Evolutionary conservation across 1,140 invertebrate genomes (phyloP).

Genomic region (Andricus grossulariae): DNA sequence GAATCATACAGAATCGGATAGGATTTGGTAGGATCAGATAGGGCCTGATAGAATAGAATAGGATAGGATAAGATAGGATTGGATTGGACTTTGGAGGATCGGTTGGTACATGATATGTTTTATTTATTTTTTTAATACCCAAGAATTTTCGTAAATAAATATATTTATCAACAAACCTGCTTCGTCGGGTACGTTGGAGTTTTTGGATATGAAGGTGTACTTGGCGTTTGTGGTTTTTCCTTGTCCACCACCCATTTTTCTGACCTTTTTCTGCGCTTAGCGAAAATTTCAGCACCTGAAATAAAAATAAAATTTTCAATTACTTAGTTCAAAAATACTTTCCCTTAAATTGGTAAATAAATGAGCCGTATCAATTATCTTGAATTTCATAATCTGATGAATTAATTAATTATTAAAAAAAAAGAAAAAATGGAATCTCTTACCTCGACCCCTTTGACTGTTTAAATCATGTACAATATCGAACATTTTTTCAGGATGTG

Average conservation of each 20-base stretch:
- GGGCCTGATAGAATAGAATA: too few species aligned
- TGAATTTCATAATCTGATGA: not conserved
- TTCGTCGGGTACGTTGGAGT: conserved; percentile 56
- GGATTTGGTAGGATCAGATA: too few species aligned
- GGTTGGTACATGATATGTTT: too few species aligned
- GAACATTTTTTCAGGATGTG: conserved; percentile 77
- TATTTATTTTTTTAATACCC: too few species aligned
- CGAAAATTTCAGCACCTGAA: conserved; percentile 89
- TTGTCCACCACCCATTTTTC: conserved; percentile 93
- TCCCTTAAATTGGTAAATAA: too few species aligned
- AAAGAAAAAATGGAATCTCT: conserved; percentile 7
- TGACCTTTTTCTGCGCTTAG: conserved; percentile 88
- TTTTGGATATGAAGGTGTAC: conserved; percentile 54
- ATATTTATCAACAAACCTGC: conserved; percentile 48
- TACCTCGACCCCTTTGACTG: conserved; percentile 86
- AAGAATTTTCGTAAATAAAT: too few species aligned
- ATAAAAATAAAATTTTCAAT: conserved; percentile 32
- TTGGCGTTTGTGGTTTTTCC: conserved; percentile 70
- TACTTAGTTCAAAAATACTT: not conserved
- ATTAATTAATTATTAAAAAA: conserved; percentile 10
- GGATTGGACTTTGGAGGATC: too few species aligned
- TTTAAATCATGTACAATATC: conserved; percentile 86
- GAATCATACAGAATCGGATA: too few species aligned
- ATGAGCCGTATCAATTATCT: too few species aligned
- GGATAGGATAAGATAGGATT: too few species aligned